Evolutionary conservation across 2,797 vertebrate species (phyloP).

Genomic region (Onychomys arenicola): DNA sequence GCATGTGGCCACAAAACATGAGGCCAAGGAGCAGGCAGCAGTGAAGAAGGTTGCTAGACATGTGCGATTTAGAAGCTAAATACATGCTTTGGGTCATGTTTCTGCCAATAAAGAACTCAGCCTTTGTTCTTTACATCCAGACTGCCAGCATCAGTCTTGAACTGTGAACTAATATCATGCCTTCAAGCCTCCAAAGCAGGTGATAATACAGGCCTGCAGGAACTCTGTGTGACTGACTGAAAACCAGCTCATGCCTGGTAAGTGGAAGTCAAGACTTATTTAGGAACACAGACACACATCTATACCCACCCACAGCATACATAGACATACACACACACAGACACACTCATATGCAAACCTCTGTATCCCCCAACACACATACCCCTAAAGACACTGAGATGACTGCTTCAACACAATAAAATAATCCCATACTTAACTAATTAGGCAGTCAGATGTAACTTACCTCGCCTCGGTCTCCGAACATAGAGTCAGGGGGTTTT

Average conservation of each 20-base stretch:
- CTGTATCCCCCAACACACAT: background rate
- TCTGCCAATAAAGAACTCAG: background rate
- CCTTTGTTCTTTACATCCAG: background rate
- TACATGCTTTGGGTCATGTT: background rate
- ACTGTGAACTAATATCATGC: background rate
- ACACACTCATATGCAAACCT: background rate
- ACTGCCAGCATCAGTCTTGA: background rate
- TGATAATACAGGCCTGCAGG: background rate
- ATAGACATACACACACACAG: background rate
- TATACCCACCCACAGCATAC: background rate
- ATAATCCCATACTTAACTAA: background rate
- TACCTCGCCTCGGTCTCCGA: slow-evolving; percentile 99
- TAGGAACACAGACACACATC: background rate
- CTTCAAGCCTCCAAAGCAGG: background rate
- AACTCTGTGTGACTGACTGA: background rate
- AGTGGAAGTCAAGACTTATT: background rate
- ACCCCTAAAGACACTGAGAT: background rate
- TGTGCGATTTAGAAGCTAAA: background rate
- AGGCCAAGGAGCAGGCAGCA: background rate
- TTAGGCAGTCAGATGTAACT: slow-evolving; percentile 27
- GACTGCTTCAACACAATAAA: background rate
- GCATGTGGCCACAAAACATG: background rate
- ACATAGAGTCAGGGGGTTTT: slow-evolving; percentile 98
- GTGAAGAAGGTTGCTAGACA: background rate
- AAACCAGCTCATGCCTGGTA: background rate